Evolutionary conservation across 1,140 invertebrate genomes (phyloP).

Genomic region (Drosophila quadrilineata): DNA sequence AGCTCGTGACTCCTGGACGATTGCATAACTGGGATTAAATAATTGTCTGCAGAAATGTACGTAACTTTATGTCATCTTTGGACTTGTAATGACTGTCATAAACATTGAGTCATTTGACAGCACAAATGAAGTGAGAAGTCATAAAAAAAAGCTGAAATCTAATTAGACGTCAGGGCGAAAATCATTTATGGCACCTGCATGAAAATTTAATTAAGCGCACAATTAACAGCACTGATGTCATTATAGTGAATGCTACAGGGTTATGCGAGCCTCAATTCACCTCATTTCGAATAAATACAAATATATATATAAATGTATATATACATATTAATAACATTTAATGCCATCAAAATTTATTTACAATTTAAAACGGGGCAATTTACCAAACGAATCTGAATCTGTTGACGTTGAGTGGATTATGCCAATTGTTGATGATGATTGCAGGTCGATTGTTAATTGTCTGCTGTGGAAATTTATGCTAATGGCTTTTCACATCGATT

Average conservation of each 20-base stretch:
- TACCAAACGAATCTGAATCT: slow-evolving; percentile 16
- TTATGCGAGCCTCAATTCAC: too few species aligned
- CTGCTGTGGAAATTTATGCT: slow-evolving; percentile 66
- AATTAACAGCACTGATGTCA: slow-evolving; percentile 53
- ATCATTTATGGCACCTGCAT: slow-evolving; percentile 77
- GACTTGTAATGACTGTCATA: slow-evolving; percentile 21
- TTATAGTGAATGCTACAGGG: slow-evolving; percentile 4
- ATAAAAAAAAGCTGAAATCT: slow-evolving; percentile 66
- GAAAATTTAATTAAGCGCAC: slow-evolving; percentile 78
- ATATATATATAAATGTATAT: slow-evolving; percentile 47
- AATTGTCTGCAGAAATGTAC: neutral
- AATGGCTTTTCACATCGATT: slow-evolving; percentile 71
- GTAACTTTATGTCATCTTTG: slow-evolving; percentile 1
- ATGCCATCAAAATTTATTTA: slow-evolving; percentile 75
- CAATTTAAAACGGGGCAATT: slow-evolving; percentile 75
- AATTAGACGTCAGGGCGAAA: slow-evolving; percentile 61
- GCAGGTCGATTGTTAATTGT: slow-evolving; percentile 74
- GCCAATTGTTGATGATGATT: slow-evolving; percentile 73
- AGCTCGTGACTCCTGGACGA: slow-evolving; percentile 36
- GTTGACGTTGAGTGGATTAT: slow-evolving; percentile 68
- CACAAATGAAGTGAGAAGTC: slow-evolving; percentile 8
- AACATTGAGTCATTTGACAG: slow-evolving; percentile 7
- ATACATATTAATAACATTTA: slow-evolving; percentile 72
- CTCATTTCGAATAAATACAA: too few species aligned
- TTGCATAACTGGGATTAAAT: slow-evolving; percentile 44